Evolutionary conservation across 2,797 vertebrate species (phyloP).

Genomic region (Lepilemur septentrionalis): DNA sequence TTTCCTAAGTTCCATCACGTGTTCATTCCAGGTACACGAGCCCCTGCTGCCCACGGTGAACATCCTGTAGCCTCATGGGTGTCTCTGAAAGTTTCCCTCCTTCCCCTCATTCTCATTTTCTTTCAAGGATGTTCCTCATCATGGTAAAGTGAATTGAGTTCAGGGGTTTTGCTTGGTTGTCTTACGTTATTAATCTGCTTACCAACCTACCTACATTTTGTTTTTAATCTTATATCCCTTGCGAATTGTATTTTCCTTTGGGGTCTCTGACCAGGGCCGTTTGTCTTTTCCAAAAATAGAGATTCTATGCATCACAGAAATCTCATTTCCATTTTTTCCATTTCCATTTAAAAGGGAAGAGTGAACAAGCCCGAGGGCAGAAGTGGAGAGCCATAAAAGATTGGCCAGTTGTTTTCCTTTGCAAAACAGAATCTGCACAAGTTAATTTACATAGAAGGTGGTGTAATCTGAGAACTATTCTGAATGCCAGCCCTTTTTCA

Average conservation of each 20-base stretch:
- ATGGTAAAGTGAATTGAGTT: neutral
- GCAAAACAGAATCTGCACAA: neutral
- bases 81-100: neutral
- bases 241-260: neutral
- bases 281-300: conserved; percentile 19
- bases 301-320: neutral
- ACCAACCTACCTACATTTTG: neutral
- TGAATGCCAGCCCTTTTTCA: neutral
- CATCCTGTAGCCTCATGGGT: neutral
- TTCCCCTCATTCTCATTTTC: neutral
- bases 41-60: neutral
- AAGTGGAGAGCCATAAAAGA: neutral
- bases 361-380: neutral
- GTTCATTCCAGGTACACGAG: neutral
- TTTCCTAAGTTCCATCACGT: too few species aligned
- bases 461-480: neutral
- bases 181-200: conserved; percentile 4
- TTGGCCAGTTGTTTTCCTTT: neutral
- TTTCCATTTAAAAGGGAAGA: neutral
- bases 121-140: neutral
- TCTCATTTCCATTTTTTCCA: neutral
- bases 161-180: neutral
- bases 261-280: neutral
- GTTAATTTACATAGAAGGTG: neutral
- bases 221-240: neutral